Percentiles rank a stretch among this genome's conserved stretches.
Evolutionary conservation across 1,140 invertebrate genomes (phyloP).

Genomic region (Saxidomus purpurata): DNA sequence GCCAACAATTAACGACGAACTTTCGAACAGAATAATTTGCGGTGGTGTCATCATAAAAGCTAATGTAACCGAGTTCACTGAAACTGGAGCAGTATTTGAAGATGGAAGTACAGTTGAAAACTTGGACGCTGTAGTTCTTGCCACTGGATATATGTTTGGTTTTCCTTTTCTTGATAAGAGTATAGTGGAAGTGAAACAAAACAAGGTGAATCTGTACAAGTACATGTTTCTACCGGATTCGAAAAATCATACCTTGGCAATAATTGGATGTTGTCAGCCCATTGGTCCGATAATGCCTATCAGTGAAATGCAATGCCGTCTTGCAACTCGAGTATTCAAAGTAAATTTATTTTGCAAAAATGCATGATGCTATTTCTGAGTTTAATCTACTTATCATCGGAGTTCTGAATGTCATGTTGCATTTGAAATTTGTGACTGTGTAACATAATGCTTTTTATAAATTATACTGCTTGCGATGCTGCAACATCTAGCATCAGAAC

Average conservation of each 20-base stretch:
- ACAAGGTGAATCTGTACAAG: slow-evolving; percentile 87
- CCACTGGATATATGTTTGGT: slow-evolving; percentile 80
- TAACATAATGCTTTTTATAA: too few relatives aligned
- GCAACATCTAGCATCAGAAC: too few relatives aligned
- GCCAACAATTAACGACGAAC: slow-evolving; percentile 87
- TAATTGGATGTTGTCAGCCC: slow-evolving; percentile 88
- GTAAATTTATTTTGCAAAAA: slow-evolving; percentile 61
- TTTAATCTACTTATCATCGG: too few relatives aligned
- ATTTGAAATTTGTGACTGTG: too few relatives aligned
- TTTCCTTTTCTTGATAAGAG: slow-evolving; percentile 81
- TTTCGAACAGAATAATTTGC: slow-evolving; percentile 87
- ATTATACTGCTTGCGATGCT: too few relatives aligned
- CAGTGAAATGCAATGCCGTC: slow-evolving; percentile 77
- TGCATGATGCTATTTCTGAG: too few relatives aligned
- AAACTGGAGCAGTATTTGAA: slow-evolving; percentile 82
- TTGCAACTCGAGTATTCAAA: slow-evolving; percentile 72
- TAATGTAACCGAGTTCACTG: slow-evolving; percentile 79
- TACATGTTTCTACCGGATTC: slow-evolving; percentile 86
- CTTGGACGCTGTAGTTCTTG: slow-evolving; percentile 79
- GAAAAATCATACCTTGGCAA: slow-evolving; percentile 84
- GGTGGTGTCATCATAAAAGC: slow-evolving; percentile 85
- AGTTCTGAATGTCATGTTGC: not conserved
- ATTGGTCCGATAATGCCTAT: slow-evolving; percentile 87
- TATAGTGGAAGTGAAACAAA: slow-evolving; percentile 80
- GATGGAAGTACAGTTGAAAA: slow-evolving; percentile 82